These are phyloP conservation scores for Tenthredo livida DNA, from an alignment of 2,888 invertebrate species.

Conservation along the genomic window DNA sequence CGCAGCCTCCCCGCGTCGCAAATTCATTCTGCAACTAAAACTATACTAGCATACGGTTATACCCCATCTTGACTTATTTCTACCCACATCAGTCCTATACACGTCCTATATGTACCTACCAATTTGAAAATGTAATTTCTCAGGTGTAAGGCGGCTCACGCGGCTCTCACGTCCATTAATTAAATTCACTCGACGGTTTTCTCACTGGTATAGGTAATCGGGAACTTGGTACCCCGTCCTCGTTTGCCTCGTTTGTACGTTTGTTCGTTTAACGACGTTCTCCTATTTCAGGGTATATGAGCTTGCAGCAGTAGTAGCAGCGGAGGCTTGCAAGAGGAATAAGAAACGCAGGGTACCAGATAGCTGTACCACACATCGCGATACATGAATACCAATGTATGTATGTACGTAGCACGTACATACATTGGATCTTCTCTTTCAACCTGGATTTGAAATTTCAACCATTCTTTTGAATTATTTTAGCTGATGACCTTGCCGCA, in stretches of 20 bases:
- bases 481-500: neutral
- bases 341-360: neutral
- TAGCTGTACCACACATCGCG: neutral
- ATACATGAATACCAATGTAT: neutral
- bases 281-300: neutral
- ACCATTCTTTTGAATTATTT: neutral
- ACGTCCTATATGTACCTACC: neutral
- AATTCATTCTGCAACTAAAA: neutral
- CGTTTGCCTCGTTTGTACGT: conserved; percentile 12
- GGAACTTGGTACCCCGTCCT: neutral
- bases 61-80: neutral
- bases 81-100: neutral
- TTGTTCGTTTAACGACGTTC: conserved; percentile 25
- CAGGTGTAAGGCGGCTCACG: neutral
- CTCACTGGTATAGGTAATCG: conserved; percentile 10
- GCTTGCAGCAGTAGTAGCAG: neutral
- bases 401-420: neutral
- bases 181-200: conserved; percentile 31
- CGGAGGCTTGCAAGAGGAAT: neutral
- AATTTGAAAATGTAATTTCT: neutral
- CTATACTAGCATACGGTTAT: neutral
- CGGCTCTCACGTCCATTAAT: conserved; percentile 20
- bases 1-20: conserved; percentile 15
- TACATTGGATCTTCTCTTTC: neutral
- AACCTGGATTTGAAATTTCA: neutral